Evolutionary conservation across 2,113 vertebrate genomes (phyloP), one percentile per base, ranked within the genome.

Genomic region (Forbesichthys agassizii): DNA sequence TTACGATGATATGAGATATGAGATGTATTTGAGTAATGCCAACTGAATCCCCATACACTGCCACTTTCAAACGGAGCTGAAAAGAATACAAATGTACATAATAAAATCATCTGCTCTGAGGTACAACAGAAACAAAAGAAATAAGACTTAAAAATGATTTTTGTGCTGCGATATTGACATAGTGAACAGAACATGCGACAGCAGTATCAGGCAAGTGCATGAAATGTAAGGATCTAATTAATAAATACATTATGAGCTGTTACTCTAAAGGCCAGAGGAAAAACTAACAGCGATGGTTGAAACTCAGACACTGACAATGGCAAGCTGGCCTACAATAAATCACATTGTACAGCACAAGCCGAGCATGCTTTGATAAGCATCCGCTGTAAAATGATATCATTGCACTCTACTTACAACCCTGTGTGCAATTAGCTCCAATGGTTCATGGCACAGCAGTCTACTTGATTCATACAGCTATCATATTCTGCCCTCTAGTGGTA

Each of bases 401-500:
- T 71, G 74, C 74, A 75, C 64, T 69, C 66, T 3, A 69, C 48
- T 64, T 49, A 69, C 51, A 66, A 74, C 73, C 56, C 69, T 49
- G 51, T 64, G 62, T 46, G 20, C 27, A 47, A 60, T 56, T 11
- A 9, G 16, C 51, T 66, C 62, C 16, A 8, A 42, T 42, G 36
- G 36, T 42, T 42, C 36, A 42, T 42, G 36, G 36, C 4, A 42
- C 5, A 5, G 1, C 3, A 4, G 12, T 11, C n/a, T 0, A 7
- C 47, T 0, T 57, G 3, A 0, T 64, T 51, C 11, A 46, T 42
- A 6, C 27, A 18, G 20, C 81, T 68, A 67, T 75, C 72, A 80
- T 71, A 69, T 58, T 78, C 46, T 52, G 86, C 81, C 89, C 83
- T 69, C 89, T 89, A 74, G 88, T 86, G 89, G 88, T 77, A 68